phyloP scores from a whole-genome alignment of 2,113 vertebrate species.

The Channa maculata region DNA sequence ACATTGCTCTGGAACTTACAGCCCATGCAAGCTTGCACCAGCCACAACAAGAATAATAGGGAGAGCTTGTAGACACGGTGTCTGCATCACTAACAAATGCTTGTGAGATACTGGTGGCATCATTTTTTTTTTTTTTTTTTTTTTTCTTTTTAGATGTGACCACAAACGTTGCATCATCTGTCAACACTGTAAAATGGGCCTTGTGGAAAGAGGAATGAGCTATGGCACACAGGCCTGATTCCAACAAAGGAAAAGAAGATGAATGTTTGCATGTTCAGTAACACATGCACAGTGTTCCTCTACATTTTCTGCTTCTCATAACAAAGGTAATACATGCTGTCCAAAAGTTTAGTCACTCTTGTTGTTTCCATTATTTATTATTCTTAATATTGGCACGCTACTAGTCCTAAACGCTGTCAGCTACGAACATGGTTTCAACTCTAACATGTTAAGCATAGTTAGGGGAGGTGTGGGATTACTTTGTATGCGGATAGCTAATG shows the following conservation, averaged over 20 bases:
- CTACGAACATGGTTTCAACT: too few relatives aligned
- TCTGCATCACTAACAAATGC: conserved; percentile 40
- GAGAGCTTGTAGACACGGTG: conserved; percentile 54
- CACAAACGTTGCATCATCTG: conserved; percentile 67
- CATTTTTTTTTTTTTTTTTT: conserved; percentile 29
- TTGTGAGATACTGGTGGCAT: conserved; percentile 32
- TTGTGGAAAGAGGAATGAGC: not conserved
- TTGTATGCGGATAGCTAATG: too few relatives aligned
- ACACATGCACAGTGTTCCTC: not conserved
- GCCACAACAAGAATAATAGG: conserved; percentile 55
- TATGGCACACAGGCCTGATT: conserved; percentile 7
- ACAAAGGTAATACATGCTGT: not conserved
- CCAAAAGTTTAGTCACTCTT: too few relatives aligned
- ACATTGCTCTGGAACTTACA: conserved; percentile 71
- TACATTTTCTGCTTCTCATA: not conserved
- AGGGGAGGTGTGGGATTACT: too few relatives aligned
- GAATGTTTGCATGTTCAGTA: conserved; percentile 1
- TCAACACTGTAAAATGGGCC: conserved; percentile 34
- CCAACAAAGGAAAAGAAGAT: not conserved
- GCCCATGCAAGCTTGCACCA: conserved; percentile 62
- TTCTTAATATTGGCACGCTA: too few relatives aligned
- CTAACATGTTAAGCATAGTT: too few relatives aligned
- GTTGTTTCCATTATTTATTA: too few relatives aligned
- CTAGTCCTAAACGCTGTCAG: too few relatives aligned
- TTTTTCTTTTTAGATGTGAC: conserved; percentile 20